phyloP scores from a whole-genome alignment of 2,113 vertebrate species.

The Corvus hawaiiensis region DNA sequence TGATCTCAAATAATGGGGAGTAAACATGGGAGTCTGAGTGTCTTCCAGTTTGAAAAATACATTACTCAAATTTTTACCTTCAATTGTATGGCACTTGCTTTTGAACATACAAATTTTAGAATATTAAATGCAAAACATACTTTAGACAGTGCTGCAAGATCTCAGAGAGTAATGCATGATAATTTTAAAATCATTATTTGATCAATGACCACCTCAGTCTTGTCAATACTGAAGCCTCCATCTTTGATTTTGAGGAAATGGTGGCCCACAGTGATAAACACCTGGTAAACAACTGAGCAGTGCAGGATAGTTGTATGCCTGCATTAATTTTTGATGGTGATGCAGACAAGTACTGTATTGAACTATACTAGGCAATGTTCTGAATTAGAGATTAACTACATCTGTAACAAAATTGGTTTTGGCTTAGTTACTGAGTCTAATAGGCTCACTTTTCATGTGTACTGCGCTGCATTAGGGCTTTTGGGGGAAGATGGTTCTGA shows the following conservation, averaged over 20 bases:
- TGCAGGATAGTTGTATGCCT: neutral
- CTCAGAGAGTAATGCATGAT: neutral
- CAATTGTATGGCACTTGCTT: neutral
- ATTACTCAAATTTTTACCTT: neutral
- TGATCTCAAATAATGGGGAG: neutral
- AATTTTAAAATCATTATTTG: neutral
- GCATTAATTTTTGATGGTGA: neutral
- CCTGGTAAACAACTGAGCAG: neutral
- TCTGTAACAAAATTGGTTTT: neutral
- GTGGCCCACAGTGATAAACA: neutral
- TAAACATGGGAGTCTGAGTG: neutral
- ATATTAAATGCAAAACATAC: neutral
- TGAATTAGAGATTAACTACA: neutral
- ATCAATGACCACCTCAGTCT: neutral
- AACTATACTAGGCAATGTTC: rapidly evolving
- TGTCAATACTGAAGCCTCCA: neutral
- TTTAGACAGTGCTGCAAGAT: neutral
- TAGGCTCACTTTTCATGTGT: neutral
- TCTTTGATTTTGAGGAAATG: neutral
- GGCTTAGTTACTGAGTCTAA: neutral
- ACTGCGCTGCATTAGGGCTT: neutral
- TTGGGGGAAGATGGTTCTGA: neutral
- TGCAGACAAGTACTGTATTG: neutral
- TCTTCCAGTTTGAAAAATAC: neutral
- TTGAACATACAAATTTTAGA: neutral